phyloP scores from a whole-genome alignment of 2,797 vertebrate species.

The Sebastes hopkinsi region DNA sequence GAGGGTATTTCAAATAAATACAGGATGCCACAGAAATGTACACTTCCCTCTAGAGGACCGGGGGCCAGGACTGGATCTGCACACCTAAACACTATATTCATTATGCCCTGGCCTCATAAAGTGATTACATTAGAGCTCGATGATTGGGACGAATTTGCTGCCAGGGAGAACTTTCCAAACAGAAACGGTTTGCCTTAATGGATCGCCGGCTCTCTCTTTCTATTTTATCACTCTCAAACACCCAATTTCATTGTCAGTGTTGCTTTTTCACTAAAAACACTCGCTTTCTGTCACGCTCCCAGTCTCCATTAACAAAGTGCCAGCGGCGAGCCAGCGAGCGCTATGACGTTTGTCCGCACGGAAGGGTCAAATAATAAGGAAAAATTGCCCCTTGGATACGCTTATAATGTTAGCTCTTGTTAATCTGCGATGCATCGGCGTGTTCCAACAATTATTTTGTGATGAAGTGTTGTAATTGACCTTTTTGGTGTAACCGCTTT shows the following conservation, averaged over 20 bases:
- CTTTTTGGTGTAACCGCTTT: slow-evolving; percentile 36
- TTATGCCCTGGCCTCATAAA: slow-evolving; percentile 76
- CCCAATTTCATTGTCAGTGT: slow-evolving; percentile 68
- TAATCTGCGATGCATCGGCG: slow-evolving; percentile 53
- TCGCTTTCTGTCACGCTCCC: slow-evolving; percentile 45
- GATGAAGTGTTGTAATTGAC: slow-evolving; percentile 66
- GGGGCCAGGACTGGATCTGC: slow-evolving; percentile 64
- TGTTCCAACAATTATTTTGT: slow-evolving; percentile 48
- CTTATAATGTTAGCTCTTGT: slow-evolving; percentile 47
- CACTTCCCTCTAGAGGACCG: slow-evolving; percentile 74
- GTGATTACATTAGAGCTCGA: slow-evolving; percentile 78
- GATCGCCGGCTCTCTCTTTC: slow-evolving; percentile 46
- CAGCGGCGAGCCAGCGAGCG: background rate
- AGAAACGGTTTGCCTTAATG: slow-evolving; percentile 67
- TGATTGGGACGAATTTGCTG: slow-evolving; percentile 77
- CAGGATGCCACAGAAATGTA: slow-evolving; percentile 82
- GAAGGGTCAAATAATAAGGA: slow-evolving; percentile 28
- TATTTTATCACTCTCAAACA: slow-evolving; percentile 74
- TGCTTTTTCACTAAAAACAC: slow-evolving; percentile 40
- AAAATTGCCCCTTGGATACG: slow-evolving; percentile 43
- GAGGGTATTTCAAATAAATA: slow-evolving; percentile 84
- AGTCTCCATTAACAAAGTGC: slow-evolving; percentile 42
- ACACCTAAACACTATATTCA: slow-evolving; percentile 82
- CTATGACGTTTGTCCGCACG: slow-evolving; percentile 15
- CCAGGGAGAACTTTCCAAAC: slow-evolving; percentile 75